These are phyloP conservation scores for Ctena decussata DNA, from an alignment of 2,888 invertebrate genomes.

Conservation along the genomic window DNA sequence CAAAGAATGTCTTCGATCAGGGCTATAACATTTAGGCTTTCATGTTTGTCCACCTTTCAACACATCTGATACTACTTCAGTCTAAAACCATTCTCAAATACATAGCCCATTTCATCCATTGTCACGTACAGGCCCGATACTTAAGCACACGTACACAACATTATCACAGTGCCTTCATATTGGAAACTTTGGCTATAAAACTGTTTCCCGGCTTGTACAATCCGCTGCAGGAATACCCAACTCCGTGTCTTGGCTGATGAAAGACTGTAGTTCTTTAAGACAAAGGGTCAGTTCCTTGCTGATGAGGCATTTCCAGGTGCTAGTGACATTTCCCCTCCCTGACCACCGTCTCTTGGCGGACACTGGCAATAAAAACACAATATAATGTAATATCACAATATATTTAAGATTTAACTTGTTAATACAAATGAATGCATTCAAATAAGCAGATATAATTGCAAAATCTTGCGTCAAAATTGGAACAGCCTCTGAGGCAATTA, in stretches of 20 bases:
- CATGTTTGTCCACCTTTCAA: too few species aligned
- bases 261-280: neutral
- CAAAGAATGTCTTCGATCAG: too few species aligned
- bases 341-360: slow-evolving; percentile 86
- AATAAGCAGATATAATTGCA: too few species aligned
- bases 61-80: too few species aligned
- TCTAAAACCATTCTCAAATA: too few species aligned
- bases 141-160: neutral
- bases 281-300: slow-evolving; percentile 78
- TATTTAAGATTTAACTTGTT: too few species aligned
- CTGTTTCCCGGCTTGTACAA: neutral
- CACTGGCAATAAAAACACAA: slow-evolving; percentile 77
- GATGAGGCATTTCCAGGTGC: slow-evolving; percentile 85
- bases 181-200: neutral
- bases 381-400: too few species aligned
- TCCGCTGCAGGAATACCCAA: neutral
- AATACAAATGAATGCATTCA: too few species aligned
- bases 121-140: neutral
- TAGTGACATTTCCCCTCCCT: slow-evolving; percentile 86
- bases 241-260: neutral
- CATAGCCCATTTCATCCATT: neutral
- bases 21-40: too few species aligned
- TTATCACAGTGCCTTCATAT: neutral
- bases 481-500: too few species aligned
- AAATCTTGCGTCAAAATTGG: too few species aligned